A percentile compares a stretch with the other conserved stretches of the same genome.
Conservation (phyloP, 2,113 vertebrate species). For the Vidua macroura region DNA sequence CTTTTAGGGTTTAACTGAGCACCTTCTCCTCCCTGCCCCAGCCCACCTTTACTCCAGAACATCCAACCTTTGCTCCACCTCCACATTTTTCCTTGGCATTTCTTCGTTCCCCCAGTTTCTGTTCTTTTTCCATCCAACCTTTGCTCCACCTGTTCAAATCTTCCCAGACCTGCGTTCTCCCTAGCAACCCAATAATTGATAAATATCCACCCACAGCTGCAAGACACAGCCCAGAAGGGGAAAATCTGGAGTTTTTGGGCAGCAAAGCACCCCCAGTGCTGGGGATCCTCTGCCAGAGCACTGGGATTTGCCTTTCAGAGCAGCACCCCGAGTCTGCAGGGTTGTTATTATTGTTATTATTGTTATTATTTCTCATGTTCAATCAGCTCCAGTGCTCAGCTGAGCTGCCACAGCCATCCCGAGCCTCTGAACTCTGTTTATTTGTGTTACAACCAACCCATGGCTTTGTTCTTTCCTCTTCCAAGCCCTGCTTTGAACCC, state of each 20-base stretch:
- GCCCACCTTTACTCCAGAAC: neutral
- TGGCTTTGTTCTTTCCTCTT: neutral
- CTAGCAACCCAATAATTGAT: neutral
- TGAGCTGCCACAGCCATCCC: neutral
- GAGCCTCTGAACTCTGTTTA: neutral
- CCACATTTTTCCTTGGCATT: no score
- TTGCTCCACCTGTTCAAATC: neutral
- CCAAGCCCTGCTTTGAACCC: neutral
- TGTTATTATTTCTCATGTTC: neutral
- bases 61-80: neutral
- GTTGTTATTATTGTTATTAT: no score
- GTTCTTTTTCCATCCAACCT: no score
- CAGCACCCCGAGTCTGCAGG: neutral
- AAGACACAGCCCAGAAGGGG: no score
- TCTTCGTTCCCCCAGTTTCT: no score
- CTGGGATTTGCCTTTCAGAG: neutral
- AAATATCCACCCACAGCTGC: neutral
- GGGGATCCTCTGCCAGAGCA: neutral
- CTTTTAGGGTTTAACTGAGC: accelerated
- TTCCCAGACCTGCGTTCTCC: neutral
- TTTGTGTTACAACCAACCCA: neutral
- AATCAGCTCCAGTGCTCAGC: neutral
- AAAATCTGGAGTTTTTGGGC: neutral
- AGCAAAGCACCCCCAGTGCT: neutral
- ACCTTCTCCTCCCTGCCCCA: neutral